These are phyloP conservation scores for Aselliscus stoliczkanus DNA, from an alignment of 2,797 vertebrate species.

Conservation along the genomic window DNA sequence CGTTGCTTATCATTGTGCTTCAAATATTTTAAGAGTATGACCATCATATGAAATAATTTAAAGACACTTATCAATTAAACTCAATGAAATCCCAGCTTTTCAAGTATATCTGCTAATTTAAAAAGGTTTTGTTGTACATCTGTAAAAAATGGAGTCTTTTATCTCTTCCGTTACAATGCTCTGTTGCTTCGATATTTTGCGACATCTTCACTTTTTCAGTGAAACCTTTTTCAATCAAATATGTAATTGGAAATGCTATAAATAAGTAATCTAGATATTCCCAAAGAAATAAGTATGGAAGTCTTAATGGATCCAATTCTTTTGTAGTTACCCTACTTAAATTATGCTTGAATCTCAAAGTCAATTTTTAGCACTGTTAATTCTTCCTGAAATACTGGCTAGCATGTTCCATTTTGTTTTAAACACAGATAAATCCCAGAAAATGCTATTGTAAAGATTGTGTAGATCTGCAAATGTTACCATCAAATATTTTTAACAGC, in stretches of 20 bases:
- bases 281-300: background rate
- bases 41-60: background rate
- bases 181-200: background rate
- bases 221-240: background rate
- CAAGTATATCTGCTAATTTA: background rate
- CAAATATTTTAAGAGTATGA: background rate
- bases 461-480: background rate
- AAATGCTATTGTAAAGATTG: background rate
- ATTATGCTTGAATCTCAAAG: background rate
- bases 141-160: background rate
- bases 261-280: background rate
- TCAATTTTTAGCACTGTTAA: constrained; percentile 22
- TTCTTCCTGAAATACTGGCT: background rate
- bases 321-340: background rate
- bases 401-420: background rate
- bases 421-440: background rate
- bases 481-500: background rate
- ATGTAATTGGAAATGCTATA: background rate
- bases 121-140: background rate
- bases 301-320: background rate
- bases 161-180: background rate
- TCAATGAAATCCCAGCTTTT: background rate
- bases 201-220: background rate
- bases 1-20: background rate
- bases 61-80: background rate